A percentile compares a stretch with the other conserved stretches of the same genome.
phyloP scores from a whole-genome alignment of 92 coral and sea anemone species.

The Hydrozoanthus gracilis region DNA sequence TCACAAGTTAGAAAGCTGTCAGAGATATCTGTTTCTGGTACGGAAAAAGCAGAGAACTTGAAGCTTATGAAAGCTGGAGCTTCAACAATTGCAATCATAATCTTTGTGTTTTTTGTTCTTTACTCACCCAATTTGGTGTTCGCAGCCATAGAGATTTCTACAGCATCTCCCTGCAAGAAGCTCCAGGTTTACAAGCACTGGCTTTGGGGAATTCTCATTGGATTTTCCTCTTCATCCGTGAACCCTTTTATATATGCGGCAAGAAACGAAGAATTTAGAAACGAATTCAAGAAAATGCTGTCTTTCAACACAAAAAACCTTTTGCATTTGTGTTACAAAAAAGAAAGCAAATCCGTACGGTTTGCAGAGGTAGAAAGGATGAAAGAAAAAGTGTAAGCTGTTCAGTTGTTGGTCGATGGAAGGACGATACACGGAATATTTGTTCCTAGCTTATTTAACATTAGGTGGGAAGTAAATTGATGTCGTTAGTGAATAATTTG shows the following conservation, averaged over 20 bases:
- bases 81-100: conserved; percentile 27
- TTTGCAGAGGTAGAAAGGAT: too few relatives aligned
- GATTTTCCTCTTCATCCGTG: conserved; percentile 13
- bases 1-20: conserved; percentile 12
- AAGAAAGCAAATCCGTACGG: too few relatives aligned
- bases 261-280: conserved; percentile 26
- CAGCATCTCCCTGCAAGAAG: not conserved
- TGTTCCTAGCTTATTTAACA: too few relatives aligned
- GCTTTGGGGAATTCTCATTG: conserved; percentile 33
- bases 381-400: too few relatives aligned
- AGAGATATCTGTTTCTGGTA: not conserved
- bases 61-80: conserved; percentile 23
- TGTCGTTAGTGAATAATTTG: too few relatives aligned
- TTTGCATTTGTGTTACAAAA: too few relatives aligned
- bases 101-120: conserved; percentile 12
- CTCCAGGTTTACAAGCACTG: conserved; percentile 23
- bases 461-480: too few relatives aligned
- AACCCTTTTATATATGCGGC: conserved; percentile 34
- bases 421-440: too few relatives aligned
- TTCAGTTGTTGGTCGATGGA: too few relatives aligned
- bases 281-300: conserved; percentile 6
- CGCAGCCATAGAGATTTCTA: conserved; percentile 5
- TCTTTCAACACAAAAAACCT: too few relatives aligned
- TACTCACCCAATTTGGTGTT: conserved; percentile 33
- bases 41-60: not conserved